A percentile compares a stretch with the other conserved stretches of the same genome.
These are phyloP conservation scores for Anaspis maculata DNA, from an alignment of 2,888 invertebrate species.

Conservation along the genomic window DNA sequence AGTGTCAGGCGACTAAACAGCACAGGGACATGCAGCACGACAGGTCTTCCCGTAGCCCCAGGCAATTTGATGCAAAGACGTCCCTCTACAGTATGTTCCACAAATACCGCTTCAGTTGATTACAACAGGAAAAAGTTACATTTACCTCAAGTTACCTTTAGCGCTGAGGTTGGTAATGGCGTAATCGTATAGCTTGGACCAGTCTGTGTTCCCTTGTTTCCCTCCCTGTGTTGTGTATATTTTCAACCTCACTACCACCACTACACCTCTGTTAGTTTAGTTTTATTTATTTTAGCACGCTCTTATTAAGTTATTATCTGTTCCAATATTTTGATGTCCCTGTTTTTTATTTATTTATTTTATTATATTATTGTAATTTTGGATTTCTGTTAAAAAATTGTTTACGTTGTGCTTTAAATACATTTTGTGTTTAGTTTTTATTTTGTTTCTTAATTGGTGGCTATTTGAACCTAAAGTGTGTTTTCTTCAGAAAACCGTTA, in stretches of 20 bases:
- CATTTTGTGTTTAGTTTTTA: constrained; percentile 10
- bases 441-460: background rate
- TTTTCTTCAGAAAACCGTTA: constrained; percentile 33
- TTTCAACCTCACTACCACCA: constrained; percentile 4
- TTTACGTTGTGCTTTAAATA: constrained; percentile 18
- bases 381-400: constrained; percentile 15
- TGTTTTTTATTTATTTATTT: constrained; percentile 51
- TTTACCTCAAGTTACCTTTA: constrained; percentile 77
- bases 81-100: constrained; percentile 64
- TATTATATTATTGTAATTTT: constrained; percentile 35
- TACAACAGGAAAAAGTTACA: constrained; percentile 55
- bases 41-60: constrained; percentile 24
- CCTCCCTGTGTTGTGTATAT: background rate
- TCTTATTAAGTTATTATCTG: constrained; percentile 47
- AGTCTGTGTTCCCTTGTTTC: too few species aligned
- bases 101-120: constrained; percentile 47
- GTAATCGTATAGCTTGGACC: constrained; percentile 57
- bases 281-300: constrained; percentile 5
- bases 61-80: constrained; percentile 38
- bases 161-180: constrained; percentile 85
- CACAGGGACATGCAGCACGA: constrained; percentile 19
- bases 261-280: constrained; percentile 9
- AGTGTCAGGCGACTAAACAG: constrained; percentile 23
- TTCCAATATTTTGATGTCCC: too few species aligned
- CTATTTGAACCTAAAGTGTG: too few species aligned